Evolutionary conservation across 2,797 vertebrate genomes (phyloP), one percentile per base, ranked within the genome.

Genomic region (Rachycentron canadum): DNA sequence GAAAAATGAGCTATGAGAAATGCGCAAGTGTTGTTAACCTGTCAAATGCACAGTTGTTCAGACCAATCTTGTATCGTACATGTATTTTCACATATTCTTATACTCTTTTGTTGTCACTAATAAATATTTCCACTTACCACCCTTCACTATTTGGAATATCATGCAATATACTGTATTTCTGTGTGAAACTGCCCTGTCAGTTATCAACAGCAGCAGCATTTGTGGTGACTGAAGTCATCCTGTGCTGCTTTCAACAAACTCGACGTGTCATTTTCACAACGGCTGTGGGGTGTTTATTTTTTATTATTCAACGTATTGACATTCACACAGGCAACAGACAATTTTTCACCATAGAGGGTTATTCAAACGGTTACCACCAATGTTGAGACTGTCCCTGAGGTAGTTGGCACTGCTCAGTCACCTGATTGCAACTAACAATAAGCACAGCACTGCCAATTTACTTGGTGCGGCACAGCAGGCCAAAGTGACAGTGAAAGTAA

Each of bases 141-240:
- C 23, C 12, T 60, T 60, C 4, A 21, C 23, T 64, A 19, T 67
- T 23, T 61, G 11, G 12, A 53, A 57, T 41, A n/a, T 58, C 57
- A 47, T 30, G 30, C 17, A 38, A n/a, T 25, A 21, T 16, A 38
- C n/a, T 50, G 57, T 57, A n/a, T 60, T 56, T 70, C n/a, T 67
- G 17, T 38, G 41, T 74, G 58, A 76, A 68, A 67, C 61, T 71
- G 38, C 13, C 63, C 14, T 41, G 76, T 57, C 64, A 78, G 61
- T 47, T 66, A 73, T 56, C 58, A 49, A 45, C 50, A 62, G 16
- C 45, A 13, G 57, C 28, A 68, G 40, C 36, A 52, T 59, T 60
- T 28, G 62, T 70, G n/a, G n/a, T n/a, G n/a, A n/a, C n/a, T n/a
- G n/a, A n/a, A n/a, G n/a, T n/a, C n/a, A n/a, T n/a, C n/a, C n/a